These are phyloP conservation scores for Noctua janthina DNA, from an alignment of 2,888 invertebrate genomes.

Conservation along the genomic window DNA sequence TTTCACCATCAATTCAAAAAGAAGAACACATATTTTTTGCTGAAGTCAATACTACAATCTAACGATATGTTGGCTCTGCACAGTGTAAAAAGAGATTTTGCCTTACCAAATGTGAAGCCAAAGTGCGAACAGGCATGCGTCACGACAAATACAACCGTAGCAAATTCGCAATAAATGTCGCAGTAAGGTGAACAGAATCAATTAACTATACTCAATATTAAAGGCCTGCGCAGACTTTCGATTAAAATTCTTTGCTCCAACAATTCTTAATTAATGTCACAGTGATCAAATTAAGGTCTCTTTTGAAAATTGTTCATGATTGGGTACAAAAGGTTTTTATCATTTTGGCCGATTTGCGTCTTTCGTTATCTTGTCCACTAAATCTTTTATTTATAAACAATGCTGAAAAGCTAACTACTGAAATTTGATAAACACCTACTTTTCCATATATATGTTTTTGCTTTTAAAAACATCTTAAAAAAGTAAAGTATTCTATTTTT, in stretches of 20 bases:
- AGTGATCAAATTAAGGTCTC: background rate
- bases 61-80: background rate
- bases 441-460: background rate
- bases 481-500: too few relatives aligned
- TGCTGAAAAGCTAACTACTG: background rate
- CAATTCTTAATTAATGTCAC: slow-evolving; percentile 29
- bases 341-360: background rate
- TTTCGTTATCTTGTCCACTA: background rate
- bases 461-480: background rate
- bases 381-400: background rate
- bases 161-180: slow-evolving; percentile 20
- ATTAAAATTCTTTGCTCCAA: slow-evolving; percentile 11
- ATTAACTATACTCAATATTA: slow-evolving; percentile 16
- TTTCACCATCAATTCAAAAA: background rate
- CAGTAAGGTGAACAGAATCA: slow-evolving; percentile 14
- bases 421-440: background rate
- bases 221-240: slow-evolving; percentile 7
- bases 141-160: background rate
- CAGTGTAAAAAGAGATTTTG: background rate
- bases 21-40: background rate
- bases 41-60: background rate
- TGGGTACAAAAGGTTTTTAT: background rate
- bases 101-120: background rate
- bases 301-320: background rate
- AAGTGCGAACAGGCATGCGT: background rate